Evolutionary conservation across 2,797 vertebrate species (phyloP).

Genomic region (Hemibagrus guttatus): DNA sequence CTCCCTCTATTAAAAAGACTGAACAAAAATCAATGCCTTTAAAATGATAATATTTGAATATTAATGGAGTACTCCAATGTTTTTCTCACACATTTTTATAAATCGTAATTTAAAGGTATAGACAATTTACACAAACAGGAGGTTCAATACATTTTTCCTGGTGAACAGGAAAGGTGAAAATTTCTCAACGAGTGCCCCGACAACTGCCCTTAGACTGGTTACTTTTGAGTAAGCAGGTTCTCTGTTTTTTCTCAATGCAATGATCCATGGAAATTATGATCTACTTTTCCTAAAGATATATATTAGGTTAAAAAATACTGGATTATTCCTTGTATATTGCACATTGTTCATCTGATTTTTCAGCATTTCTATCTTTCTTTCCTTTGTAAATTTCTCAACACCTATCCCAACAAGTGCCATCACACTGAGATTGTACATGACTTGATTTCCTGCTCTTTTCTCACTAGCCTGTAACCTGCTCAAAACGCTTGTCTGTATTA

Average conservation of each 20-base stretch:
- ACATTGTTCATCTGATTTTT: not conserved
- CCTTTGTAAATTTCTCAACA: not conserved
- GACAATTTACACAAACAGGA: not conserved
- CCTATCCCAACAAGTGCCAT: not conserved
- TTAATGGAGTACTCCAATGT: not conserved
- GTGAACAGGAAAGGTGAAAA: not conserved
- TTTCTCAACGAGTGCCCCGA: not conserved
- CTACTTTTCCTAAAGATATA: not conserved
- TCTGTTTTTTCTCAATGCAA: not conserved
- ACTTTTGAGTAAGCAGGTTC: not conserved
- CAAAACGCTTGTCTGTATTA: not conserved
- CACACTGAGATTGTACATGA: not conserved
- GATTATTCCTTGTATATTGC: not conserved
- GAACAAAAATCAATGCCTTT: not conserved
- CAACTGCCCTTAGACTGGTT: not conserved
- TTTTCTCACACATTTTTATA: not conserved
- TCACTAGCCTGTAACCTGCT: not conserved
- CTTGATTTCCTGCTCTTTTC: not conserved
- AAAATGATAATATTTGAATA: not conserved
- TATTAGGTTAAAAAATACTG: not conserved
- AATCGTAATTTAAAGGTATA: not conserved
- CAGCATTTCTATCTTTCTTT: not conserved
- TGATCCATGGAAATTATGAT: not conserved
- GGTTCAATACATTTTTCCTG: not conserved
- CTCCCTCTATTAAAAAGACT: not conserved